Evolutionary conservation across 2,797 vertebrate species (phyloP).

Genomic region (Dermochelys coriacea): DNA sequence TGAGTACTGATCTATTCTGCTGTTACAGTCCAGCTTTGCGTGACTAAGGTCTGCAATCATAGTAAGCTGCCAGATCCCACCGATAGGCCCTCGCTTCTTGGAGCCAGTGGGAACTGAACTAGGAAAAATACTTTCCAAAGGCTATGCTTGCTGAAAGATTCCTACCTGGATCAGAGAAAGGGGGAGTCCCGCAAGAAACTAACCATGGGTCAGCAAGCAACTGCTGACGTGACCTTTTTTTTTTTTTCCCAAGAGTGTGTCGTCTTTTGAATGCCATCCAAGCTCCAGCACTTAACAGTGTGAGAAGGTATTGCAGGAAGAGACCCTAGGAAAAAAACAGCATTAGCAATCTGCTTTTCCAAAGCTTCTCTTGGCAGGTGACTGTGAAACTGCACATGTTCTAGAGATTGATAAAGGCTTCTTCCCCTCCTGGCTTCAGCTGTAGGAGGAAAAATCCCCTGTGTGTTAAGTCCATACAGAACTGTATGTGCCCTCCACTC

Average conservation of each 20-base stretch:
- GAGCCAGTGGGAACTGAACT: background rate
- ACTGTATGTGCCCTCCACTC: rapidly evolving
- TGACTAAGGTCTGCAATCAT: background rate
- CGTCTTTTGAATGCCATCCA: background rate
- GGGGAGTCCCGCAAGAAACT: background rate
- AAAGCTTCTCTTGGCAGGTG: background rate
- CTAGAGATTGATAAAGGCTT: background rate
- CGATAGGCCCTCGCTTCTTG: rapidly evolving
- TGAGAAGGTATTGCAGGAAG: background rate
- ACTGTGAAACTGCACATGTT: rapidly evolving
- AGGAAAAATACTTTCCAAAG: rapidly evolving
- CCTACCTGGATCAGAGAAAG: rapidly evolving
- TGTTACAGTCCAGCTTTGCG: rapidly evolving
- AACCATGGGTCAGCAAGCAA: rapidly evolving
- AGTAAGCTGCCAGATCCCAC: background rate
- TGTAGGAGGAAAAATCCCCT: too few species aligned
- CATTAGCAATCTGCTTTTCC: background rate
- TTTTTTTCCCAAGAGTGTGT: rapidly evolving
- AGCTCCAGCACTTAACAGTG: background rate
- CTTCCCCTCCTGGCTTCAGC: background rate
- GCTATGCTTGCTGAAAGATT: background rate
- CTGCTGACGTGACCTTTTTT: background rate
- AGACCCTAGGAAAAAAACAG: background rate
- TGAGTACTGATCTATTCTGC: rapidly evolving
- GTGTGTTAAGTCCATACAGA: background rate